Base-by-base conservation (phyloP, 2,888 invertebrate species). In the Lacanobia wlatinum region DNA sequence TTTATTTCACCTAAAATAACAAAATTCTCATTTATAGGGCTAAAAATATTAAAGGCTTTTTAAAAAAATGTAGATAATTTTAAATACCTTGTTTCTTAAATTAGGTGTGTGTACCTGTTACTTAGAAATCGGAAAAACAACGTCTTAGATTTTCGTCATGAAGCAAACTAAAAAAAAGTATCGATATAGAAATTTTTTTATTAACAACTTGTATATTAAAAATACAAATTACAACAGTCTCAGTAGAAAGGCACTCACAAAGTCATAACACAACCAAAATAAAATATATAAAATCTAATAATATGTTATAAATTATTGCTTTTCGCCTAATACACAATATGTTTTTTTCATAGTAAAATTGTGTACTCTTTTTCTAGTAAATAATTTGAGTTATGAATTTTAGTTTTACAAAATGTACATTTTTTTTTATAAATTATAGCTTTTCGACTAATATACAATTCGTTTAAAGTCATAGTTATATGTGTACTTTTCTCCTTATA, bases 171-270 rank as follows among this genome's bases (percentile, higher is more conserved):
- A 18, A n/a, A 10, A 56, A 28, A 18, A 56, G 2, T 55, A 18
- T 23, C 28, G 23, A 55, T 56, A 38, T n/a, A 34, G 23, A 74
- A 82, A 80, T 80, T 77, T 86, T n/a, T 90, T 92, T 91, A 92
- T 91, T 84, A 94, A 93, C 91, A 92, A 91, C 78, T 86, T 88
- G 85, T 90, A 89, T 89, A 84, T 75, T 84, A 86, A 78, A 84
- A 84, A 84, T 85, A 86, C 83, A 90, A 88, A 87, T 87, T 88
- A 90, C 89, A 93, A 94, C 93, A 95, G 93, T 94, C 93, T 94
- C 87, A 87, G 82, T 86, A 85, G 84, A 77, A 88, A 91, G 89
- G 88, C 89, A 92, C 91, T 90, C 91, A 91, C 91, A 92, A 92
- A 91, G 89, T 91, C 92, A 91, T 90, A 92, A 93, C 92, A 92